Evolutionary conservation across 2,888 invertebrate genomes (phyloP), one percentile per base, ranked within the genome.

Genomic region (Ormyrus labotus): DNA sequence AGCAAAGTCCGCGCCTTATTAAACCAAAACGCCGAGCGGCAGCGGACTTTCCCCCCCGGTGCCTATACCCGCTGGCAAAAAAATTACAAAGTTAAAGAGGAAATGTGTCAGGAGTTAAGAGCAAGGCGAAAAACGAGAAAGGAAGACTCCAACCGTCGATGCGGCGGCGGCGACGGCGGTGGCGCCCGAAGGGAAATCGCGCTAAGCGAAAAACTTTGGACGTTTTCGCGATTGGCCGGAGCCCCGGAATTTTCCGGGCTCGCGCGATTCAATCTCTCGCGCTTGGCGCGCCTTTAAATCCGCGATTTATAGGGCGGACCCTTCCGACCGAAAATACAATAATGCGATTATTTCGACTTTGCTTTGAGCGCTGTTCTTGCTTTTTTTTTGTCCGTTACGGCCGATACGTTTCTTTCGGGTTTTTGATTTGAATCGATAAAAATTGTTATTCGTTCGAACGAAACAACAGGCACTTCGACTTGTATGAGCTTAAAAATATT

Each of bases 201-300:
- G 65, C 58, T 82, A 80, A 77, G 73, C 80, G 77, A 77, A 82
- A 77, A 82, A 82, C 72, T 82, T 81, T 82, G 63, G 74, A 77
- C 79, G 72, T 76, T 81, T 79, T 68, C 68, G 53, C 76, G 76
- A 81, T 80, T 80, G 74, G 77, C 53, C 74, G 57, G 58, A 45
- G 45, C 9, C 13, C 13, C 10, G 63, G 61, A 67, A 78, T 77
- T 77, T 77, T 77, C 57, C 58, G 7, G 45, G n/a, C 34, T 9
- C 58, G 11, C 9, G 13, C 48, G 77, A 81, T 78, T 78, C 77
- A 77, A 72, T 71, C 67, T 68, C 55, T 50, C 50, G 8, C 53
- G 48, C 34, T 11, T 53, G 2, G 34, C 34, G 34, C 34, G 34
- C 34, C 13, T 58, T 75, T 60, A 65, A 58, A 80, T 69, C 65